phyloP scores from a whole-genome alignment of 2,888 invertebrate species.

The Podotricha telesiphe region DNA sequence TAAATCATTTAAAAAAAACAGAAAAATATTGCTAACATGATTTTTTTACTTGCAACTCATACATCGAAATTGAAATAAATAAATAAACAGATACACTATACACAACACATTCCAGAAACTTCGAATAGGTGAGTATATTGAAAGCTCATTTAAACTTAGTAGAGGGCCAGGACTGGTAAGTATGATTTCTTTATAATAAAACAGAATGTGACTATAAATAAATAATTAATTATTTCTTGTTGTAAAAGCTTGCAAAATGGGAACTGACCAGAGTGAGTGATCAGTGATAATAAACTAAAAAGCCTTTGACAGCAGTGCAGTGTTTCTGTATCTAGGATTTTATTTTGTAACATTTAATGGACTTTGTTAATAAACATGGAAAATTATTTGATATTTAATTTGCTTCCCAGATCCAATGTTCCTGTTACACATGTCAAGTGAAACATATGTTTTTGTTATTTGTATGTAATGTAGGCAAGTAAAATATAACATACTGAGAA shows the following conservation, averaged over 20 bases:
- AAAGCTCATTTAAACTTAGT: conserved; percentile 34
- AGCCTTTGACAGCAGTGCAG: conserved; percentile 61
- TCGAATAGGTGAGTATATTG: conserved; percentile 58
- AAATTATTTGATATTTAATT: conserved; percentile 55
- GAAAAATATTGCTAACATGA: neutral
- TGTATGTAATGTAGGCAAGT: neutral
- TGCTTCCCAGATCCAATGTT: conserved; percentile 75
- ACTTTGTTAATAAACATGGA: conserved; percentile 69
- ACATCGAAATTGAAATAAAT: conserved; percentile 4
- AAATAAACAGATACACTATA: conserved; percentile 14
- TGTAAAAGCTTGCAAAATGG: conserved; percentile 80
- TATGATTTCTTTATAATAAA: conserved; percentile 40
- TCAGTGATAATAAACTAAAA: conserved; percentile 60
- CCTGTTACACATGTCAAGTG: conserved; percentile 61
- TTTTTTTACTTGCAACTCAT: neutral
- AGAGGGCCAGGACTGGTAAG: conserved; percentile 47
- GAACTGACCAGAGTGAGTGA: conserved; percentile 71
- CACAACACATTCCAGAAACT: conserved; percentile 54
- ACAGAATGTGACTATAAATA: conserved; percentile 37
- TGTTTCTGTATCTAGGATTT: conserved; percentile 57
- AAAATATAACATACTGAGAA: conserved; percentile 7
- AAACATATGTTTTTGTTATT: conserved; percentile 29
- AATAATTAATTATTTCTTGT: conserved; percentile 68
- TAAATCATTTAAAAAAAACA: neutral
- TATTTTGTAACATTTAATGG: conserved; percentile 58